Evolutionary conservation across 2,113 vertebrate genomes (phyloP).

Genomic region (Lycocorax pyrrhopterus): DNA sequence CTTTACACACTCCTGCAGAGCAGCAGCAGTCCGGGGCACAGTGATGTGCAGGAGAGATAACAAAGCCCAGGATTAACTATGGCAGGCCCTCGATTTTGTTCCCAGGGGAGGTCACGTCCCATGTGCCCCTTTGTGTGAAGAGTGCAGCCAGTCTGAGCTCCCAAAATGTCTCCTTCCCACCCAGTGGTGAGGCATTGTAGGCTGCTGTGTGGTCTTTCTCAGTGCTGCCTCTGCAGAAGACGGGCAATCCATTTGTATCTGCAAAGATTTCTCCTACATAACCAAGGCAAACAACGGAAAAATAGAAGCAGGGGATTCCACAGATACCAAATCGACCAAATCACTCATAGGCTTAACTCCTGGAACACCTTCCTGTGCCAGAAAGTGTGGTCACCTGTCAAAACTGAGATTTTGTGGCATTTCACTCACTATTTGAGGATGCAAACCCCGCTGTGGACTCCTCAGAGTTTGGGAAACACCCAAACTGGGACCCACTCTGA

Average conservation of each 20-base stretch:
- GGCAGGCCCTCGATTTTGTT: not conserved
- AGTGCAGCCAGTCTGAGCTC: not conserved
- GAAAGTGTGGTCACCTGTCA: not conserved
- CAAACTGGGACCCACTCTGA: not conserved
- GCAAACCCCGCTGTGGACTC: not conserved
- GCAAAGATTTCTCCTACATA: not conserved
- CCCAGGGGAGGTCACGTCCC: not conserved
- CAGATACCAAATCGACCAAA: not conserved
- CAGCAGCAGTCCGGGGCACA: not conserved
- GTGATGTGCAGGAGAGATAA: slow-evolving; percentile 30
- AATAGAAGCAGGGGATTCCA: not conserved
- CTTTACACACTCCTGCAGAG: slow-evolving; percentile 8
- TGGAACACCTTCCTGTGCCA: not conserved
- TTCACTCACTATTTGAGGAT: not conserved
- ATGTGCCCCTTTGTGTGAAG: not conserved
- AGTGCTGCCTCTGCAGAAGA: not conserved
- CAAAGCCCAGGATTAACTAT: not conserved
- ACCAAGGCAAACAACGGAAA: not conserved
- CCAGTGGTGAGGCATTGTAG: accelerated
- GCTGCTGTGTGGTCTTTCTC: not conserved
- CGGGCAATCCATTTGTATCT: not conserved
- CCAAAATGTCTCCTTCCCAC: not conserved
- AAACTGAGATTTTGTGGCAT: not conserved
- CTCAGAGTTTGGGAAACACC: not conserved
- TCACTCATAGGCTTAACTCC: not conserved